Conservation (phyloP, 2,113 vertebrate species). For the Ailuropoda melanoleuca region DNA sequence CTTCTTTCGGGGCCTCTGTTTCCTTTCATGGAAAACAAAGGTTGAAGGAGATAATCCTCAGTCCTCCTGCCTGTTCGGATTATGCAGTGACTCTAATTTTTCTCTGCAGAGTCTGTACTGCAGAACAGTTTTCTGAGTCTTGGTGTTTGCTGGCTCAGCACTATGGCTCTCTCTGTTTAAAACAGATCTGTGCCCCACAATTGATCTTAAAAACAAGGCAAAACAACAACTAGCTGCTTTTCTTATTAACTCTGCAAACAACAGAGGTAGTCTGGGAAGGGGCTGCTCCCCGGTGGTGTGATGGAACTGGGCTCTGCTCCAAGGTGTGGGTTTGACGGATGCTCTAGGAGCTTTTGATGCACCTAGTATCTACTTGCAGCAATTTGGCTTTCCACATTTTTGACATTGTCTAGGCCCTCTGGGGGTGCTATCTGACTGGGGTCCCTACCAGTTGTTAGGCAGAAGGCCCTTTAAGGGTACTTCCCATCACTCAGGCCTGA, state of each 20-base stretch:
- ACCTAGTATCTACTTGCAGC: too few species aligned
- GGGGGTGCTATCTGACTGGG: fast-evolving
- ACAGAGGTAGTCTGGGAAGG: neutral
- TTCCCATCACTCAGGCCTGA: neutral
- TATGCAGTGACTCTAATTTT: fast-evolving
- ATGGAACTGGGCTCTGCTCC: neutral
- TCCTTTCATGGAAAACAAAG: neutral
- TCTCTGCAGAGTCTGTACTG: neutral
- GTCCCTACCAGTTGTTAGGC: too few species aligned
- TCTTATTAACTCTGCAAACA: neutral
- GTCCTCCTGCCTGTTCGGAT: neutral
- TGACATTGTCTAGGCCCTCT: neutral
- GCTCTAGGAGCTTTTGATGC: neutral
- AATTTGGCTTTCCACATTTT: neutral
- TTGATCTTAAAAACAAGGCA: neutral
- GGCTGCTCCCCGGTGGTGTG: neutral
- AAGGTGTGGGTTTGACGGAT: neutral
- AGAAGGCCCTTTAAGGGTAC: neutral
- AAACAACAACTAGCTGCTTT: neutral
- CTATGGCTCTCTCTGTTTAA: neutral
- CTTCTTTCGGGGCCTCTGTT: neutral
- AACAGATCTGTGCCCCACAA: neutral
- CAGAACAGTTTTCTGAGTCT: neutral
- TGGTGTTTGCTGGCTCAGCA: neutral
- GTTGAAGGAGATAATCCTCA: neutral